phyloP scores from a whole-genome alignment of 2,113 vertebrate genomes.

The Morone saxatilis region DNA sequence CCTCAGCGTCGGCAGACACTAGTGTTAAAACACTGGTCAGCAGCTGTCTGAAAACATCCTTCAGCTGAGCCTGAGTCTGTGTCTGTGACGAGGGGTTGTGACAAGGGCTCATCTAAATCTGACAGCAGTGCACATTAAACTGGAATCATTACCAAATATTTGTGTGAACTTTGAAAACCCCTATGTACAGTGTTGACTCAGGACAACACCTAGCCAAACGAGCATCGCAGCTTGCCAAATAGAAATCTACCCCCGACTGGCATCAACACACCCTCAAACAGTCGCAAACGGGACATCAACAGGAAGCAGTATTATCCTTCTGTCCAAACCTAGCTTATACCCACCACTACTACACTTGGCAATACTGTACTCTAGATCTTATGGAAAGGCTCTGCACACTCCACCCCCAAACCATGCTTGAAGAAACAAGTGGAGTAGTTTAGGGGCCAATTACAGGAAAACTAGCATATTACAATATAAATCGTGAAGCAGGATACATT shows the following conservation, averaged over 20 bases:
- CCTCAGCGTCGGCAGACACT: too few relatives aligned
- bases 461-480: not conserved
- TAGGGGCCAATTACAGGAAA: too few relatives aligned
- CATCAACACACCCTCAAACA: conserved; percentile 1
- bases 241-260: conserved; percentile 15
- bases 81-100: not conserved
- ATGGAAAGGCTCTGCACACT: not conserved
- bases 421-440: not conserved
- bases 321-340: not conserved
- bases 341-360: not conserved
- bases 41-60: conserved; percentile 1
- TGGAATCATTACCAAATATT: conserved; percentile 42
- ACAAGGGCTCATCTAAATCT: conserved; percentile 10
- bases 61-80: not conserved
- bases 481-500: not conserved
- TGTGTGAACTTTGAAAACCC: conserved; percentile 28
- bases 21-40: not conserved
- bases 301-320: not conserved
- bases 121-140: conserved; percentile 20
- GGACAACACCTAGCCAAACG: not conserved
- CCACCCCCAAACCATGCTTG: not conserved
- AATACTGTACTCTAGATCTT: not conserved
- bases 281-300: not conserved
- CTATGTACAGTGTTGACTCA: conserved; percentile 6
- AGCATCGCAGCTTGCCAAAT: not conserved